These are phyloP conservation scores for Ptilonorhynchus violaceus DNA, from an alignment of 2,113 vertebrate genomes.

Conservation along the genomic window DNA sequence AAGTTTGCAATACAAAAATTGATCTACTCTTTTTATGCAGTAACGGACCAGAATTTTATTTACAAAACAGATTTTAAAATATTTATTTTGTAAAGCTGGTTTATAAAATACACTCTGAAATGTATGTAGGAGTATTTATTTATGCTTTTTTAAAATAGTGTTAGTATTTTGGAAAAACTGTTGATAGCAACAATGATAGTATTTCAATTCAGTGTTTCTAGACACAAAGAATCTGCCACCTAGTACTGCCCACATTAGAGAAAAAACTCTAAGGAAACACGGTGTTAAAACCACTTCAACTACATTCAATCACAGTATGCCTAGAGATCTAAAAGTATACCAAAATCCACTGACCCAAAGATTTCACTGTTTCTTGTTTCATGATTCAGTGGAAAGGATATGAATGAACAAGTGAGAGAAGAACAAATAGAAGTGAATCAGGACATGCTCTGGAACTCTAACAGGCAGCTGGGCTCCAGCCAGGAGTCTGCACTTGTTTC, in stretches of 20 bases:
- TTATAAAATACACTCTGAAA: not conserved
- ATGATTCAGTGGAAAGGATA: conserved; percentile 49
- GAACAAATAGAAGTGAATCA: conserved; percentile 52
- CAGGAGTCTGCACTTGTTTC: conserved; percentile 41
- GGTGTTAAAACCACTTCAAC: not conserved
- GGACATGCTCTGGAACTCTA: conserved; percentile 54
- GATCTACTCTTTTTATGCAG: not conserved
- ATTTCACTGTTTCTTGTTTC: conserved; percentile 49
- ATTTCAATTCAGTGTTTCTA: not conserved
- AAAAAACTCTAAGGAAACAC: not conserved
- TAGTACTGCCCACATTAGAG: not conserved
- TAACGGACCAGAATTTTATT: not conserved
- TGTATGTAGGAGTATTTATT: not conserved
- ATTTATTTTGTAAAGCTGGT: not conserved
- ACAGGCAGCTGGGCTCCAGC: conserved; percentile 41
- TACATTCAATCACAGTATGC: not conserved
- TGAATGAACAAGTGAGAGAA: conserved; percentile 45
- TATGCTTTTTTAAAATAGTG: not conserved
- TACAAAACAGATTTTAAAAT: not conserved
- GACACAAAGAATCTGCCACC: not conserved
- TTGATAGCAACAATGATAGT: not conserved
- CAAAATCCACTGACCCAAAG: conserved; percentile 2
- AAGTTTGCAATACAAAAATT: not conserved
- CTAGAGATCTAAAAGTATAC: not conserved
- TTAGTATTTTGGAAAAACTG: not conserved